Conservation (phyloP, 2,797 vertebrate species). For the Parauchenoglanis punctatus region DNA sequence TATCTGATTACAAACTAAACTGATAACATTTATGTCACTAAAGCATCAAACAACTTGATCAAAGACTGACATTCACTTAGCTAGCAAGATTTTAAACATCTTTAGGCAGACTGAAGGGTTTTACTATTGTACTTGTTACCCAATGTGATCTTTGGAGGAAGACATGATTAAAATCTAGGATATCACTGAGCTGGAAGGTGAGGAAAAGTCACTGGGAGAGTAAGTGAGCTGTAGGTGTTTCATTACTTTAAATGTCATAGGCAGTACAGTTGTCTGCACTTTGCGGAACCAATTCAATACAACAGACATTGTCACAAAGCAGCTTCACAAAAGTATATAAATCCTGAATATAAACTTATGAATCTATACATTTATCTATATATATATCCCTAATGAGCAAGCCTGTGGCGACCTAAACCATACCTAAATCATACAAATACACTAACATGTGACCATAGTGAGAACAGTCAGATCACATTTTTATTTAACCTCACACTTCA, state of each 20-base stretch:
- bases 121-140: neutral
- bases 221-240: neutral
- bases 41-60: neutral
- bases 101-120: neutral
- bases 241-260: neutral
- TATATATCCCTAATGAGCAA: no score
- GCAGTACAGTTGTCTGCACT: neutral
- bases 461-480: neutral
- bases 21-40: neutral
- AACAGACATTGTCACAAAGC: no score
- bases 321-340: no score
- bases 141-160: neutral
- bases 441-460: neutral
- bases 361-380: no score
- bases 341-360: no score
- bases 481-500: neutral
- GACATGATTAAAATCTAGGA: neutral
- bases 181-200: neutral
- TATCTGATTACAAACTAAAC: neutral
- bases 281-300: neutral
- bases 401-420: no score
- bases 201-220: neutral
- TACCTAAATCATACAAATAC: neutral
- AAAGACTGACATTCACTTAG: neutral
- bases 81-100: neutral